Percentiles rank a stretch among this genome's conserved stretches.
Evolutionary conservation across 2,888 invertebrate species (phyloP).

Genomic region (Drosophila pegasa): DNA sequence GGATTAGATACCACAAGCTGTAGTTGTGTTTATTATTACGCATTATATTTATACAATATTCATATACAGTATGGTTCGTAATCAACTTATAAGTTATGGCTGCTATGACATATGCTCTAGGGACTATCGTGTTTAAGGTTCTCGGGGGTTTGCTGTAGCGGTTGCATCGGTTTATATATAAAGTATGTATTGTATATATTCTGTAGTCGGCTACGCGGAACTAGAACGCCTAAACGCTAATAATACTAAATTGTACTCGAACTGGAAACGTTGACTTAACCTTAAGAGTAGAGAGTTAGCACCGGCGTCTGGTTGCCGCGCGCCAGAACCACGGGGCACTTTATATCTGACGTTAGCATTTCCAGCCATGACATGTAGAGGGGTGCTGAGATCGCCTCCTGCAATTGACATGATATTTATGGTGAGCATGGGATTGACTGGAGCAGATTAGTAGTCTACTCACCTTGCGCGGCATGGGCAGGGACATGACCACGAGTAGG

Average conservation of each 20-base stretch:
- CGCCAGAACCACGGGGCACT: constrained; percentile 92
- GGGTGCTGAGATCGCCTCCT: constrained; percentile 94
- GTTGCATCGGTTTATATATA: constrained; percentile 36
- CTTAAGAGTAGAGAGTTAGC: constrained; percentile 94
- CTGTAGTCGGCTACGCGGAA: constrained; percentile 49
- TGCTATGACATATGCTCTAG: constrained; percentile 58
- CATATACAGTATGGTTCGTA: constrained; percentile 50
- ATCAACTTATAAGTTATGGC: constrained; percentile 60
- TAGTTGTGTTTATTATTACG: constrained; percentile 43
- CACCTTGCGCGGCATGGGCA: constrained; percentile 96
- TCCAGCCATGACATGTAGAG: constrained; percentile 99
- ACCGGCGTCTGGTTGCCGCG: constrained; percentile 95
- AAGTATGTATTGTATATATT: constrained; percentile 25
- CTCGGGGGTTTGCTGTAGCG: background rate
- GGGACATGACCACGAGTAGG: constrained; percentile 97
- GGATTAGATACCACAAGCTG: constrained; percentile 37
- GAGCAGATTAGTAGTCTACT: constrained; percentile 66
- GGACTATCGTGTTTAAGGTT: constrained; percentile 52
- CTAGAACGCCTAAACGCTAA: constrained; percentile 74
- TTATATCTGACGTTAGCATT: constrained; percentile 93
- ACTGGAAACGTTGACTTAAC: constrained; percentile 60
- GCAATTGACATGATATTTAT: constrained; percentile 33
- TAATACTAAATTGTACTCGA: constrained; percentile 80
- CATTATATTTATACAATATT: constrained; percentile 46
- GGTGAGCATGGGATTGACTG: background rate